phyloP scores from a whole-genome alignment of 2,113 vertebrate species.

The Xiphophorus maculatus region DNA sequence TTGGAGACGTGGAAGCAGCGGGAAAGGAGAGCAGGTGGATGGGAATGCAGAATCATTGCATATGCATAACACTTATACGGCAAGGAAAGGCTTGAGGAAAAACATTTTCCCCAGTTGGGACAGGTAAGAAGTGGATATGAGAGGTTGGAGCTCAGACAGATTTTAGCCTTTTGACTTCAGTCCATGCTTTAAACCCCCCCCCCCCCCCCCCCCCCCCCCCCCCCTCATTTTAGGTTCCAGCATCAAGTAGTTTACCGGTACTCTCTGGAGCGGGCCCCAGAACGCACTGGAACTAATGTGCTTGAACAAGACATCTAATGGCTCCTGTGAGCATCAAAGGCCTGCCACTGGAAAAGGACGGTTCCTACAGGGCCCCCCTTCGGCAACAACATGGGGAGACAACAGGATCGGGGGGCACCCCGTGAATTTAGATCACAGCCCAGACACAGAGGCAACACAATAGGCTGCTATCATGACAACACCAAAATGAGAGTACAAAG shows the following conservation, averaged over 20 bases:
- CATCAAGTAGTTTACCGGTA: constrained; percentile 34
- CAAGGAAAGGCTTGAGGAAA: constrained; percentile 41
- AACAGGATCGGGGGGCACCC: constrained; percentile 56
- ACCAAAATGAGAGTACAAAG: constrained; percentile 52
- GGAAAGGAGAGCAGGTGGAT: constrained; percentile 72
- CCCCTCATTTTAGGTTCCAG: constrained; percentile 13
- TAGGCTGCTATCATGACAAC: constrained; percentile 40
- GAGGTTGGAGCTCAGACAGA: constrained; percentile 24
- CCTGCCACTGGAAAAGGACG: constrained; percentile 45
- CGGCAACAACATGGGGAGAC: constrained; percentile 61
- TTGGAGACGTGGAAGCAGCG: constrained; percentile 49
- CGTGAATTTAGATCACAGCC: constrained; percentile 62
- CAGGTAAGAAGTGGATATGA: constrained; percentile 15
- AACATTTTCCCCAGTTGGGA: constrained; percentile 38
- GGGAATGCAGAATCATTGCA: constrained; percentile 71
- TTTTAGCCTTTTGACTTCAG: constrained; percentile 22
- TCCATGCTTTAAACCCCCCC: constrained; percentile 4
- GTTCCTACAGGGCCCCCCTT: constrained; percentile 48
- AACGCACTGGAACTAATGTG: constrained; percentile 77
- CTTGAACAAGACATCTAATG: constrained; percentile 68
- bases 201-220: too few species aligned
- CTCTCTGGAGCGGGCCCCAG: constrained; percentile 47
- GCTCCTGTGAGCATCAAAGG: constrained; percentile 71
- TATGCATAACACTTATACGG: constrained; percentile 60
- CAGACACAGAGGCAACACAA: constrained; percentile 52